Percentiles rank a stretch among this genome's conserved stretches.
These are phyloP conservation scores for Eidolon helvum DNA, from an alignment of 2,113 vertebrate species.

Conservation along the genomic window DNA sequence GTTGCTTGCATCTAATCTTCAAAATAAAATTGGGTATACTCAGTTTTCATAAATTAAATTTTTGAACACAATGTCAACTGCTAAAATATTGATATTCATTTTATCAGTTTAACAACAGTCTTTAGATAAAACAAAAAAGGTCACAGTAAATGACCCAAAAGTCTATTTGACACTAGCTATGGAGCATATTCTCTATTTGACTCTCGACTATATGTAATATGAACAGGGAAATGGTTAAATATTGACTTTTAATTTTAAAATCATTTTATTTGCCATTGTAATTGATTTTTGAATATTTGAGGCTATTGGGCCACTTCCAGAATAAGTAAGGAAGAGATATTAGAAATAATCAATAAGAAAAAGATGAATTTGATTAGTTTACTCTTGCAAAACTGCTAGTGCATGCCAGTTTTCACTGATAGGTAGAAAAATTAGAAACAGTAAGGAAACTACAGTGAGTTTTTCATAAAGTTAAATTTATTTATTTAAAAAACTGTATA, in stretches of 20 bases:
- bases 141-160: neutral
- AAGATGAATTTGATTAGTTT: neutral
- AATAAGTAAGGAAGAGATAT: neutral
- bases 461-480: conserved; percentile 2
- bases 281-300: neutral
- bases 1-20: neutral
- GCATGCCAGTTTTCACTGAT: neutral
- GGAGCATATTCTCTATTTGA: neutral
- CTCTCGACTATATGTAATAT: neutral
- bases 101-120: neutral
- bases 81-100: neutral
- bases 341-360: neutral
- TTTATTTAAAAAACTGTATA: neutral
- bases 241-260: neutral
- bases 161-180: neutral
- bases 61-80: conserved; percentile 1
- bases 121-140: neutral
- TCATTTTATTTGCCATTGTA: neutral
- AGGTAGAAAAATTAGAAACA: neutral
- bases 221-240: neutral
- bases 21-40: neutral
- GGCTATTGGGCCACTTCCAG: neutral
- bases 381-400: neutral
- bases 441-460: neutral
- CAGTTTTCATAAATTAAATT: neutral